These are phyloP conservation scores for Ceuthmochares aereus DNA, from an alignment of 2,113 vertebrate species.

Conservation along the genomic window DNA sequence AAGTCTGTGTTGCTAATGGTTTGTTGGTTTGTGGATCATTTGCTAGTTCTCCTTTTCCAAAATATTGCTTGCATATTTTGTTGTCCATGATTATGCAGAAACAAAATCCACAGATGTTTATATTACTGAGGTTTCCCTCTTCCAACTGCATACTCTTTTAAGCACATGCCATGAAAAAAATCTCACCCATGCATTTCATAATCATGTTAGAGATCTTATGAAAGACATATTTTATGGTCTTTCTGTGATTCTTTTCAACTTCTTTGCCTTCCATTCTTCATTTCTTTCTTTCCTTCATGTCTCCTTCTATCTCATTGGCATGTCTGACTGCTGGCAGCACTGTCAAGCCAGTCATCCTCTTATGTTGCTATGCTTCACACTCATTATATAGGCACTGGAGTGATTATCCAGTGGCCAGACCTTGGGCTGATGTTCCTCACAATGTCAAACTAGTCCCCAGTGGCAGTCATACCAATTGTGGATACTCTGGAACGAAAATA, in stretches of 20 bases:
- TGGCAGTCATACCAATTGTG: not conserved
- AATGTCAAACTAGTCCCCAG: not conserved
- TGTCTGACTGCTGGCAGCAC: not conserved
- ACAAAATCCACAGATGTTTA: slow-evolving; percentile 39
- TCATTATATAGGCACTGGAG: not conserved
- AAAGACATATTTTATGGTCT: not conserved
- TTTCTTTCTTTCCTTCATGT: not conserved
- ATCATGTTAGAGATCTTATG: not conserved
- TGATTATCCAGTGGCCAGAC: not conserved
- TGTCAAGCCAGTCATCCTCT: not conserved
- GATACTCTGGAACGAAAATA: not conserved
- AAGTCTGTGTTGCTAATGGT: slow-evolving; percentile 12
- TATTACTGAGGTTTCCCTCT: slow-evolving; percentile 37
- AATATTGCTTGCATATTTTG: slow-evolving; percentile 49
- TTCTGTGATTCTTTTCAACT: not conserved
- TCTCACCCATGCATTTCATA: slow-evolving; percentile 11
- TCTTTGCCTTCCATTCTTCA: not conserved
- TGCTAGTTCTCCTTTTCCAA: slow-evolving; percentile 33
- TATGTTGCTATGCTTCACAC: not conserved
- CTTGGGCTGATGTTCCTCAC: not conserved
- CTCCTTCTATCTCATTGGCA: not conserved
- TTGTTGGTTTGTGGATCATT: slow-evolving; percentile 28
- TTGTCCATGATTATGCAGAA: slow-evolving; percentile 34
- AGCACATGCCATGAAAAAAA: not conserved
- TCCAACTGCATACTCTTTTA: not conserved